phyloP scores from a whole-genome alignment of 2,113 vertebrate species.

The Colossoma macropomum region DNA sequence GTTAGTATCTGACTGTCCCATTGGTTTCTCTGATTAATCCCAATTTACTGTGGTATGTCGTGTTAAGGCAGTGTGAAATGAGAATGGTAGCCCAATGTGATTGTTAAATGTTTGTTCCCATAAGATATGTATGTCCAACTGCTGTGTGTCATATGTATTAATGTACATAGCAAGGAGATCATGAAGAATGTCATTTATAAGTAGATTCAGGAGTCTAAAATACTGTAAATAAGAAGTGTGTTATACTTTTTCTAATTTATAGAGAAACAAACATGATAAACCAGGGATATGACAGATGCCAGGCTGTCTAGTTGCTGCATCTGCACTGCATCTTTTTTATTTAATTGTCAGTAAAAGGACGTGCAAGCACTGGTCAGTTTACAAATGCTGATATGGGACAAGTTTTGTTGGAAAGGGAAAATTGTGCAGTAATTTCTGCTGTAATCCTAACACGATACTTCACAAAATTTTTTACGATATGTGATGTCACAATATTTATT shows the following conservation, averaged over 20 bases:
- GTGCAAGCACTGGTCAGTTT: background rate
- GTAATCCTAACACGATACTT: no score
- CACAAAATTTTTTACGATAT: no score
- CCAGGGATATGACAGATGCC: slow-evolving; percentile 5
- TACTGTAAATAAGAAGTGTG: background rate
- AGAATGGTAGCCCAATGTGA: no score
- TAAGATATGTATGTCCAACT: background rate
- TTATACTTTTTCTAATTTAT: background rate
- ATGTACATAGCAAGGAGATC: background rate
- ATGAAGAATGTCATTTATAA: background rate
- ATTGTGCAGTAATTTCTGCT: background rate
- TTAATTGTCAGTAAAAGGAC: slow-evolving; percentile 16
- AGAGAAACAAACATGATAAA: slow-evolving; percentile 21
- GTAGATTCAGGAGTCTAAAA: background rate
- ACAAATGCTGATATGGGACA: background rate
- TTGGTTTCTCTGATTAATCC: background rate
- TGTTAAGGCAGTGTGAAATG: no score
- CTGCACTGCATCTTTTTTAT: slow-evolving; percentile 21
- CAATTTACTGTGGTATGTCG: no score
- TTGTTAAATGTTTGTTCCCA: background rate
- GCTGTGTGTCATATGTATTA: background rate
- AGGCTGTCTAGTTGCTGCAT: background rate
- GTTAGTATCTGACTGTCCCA: background rate
- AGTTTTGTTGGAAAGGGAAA: background rate
- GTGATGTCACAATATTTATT: no score